These are phyloP conservation scores for Coreius guichenoti DNA, from an alignment of 2,797 vertebrate species.

Conservation along the genomic window DNA sequence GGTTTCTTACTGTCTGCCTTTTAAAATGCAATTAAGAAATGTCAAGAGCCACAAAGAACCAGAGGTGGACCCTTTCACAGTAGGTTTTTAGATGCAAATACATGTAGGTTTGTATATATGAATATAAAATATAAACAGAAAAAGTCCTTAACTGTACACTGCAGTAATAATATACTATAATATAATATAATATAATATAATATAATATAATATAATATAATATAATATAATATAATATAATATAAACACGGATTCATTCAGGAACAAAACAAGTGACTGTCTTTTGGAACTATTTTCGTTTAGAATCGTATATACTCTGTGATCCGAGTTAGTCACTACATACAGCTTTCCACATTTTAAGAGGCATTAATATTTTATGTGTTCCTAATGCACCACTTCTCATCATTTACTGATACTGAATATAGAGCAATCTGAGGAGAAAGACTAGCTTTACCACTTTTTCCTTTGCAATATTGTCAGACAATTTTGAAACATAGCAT, in stretches of 20 bases:
- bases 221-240: conserved; percentile 14
- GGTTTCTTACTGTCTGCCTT: conserved; percentile 33
- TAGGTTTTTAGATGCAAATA: conserved; percentile 9
- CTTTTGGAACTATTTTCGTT: neutral
- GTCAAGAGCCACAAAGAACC: conserved; percentile 31
- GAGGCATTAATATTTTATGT: neutral
- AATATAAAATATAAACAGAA: conserved; percentile 12
- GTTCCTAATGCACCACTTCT: neutral
- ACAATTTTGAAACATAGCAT: conserved; percentile 67
- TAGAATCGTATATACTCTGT: neutral
- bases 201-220: conserved; percentile 4
- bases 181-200: conserved; percentile 14
- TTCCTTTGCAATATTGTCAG: conserved; percentile 71
- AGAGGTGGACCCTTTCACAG: conserved; percentile 14
- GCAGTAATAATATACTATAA: neutral
- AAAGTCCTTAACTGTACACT: conserved; percentile 3
- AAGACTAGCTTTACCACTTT: conserved; percentile 79
- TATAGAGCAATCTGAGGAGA: conserved; percentile 69
- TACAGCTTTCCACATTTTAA: conserved; percentile 7
- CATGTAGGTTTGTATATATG: conserved; percentile 16
- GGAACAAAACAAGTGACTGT: neutral
- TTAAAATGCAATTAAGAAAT: conserved; percentile 42
- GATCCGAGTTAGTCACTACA: neutral
- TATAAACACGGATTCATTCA: neutral
- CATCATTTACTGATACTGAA: neutral